A percentile compares a stretch with the other conserved stretches of the same genome.
phyloP scores from a whole-genome alignment of 1,140 invertebrate species.

The Temnothorax longispinosus region DNA sequence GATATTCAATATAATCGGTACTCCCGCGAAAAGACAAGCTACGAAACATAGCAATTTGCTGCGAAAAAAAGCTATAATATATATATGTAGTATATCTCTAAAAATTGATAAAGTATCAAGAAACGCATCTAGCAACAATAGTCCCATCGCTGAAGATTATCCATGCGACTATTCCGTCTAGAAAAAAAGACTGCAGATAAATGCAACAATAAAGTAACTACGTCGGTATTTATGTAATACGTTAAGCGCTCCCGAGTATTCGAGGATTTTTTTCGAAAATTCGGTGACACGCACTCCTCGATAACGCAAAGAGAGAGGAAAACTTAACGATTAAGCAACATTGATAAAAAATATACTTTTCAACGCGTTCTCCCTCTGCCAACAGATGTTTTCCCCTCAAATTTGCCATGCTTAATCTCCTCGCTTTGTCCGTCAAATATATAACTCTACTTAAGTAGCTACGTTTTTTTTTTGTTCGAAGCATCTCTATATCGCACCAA shows the following conservation, averaged over 20 bases:
- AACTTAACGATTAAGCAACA: conserved; percentile 80
- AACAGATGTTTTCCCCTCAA: conserved; percentile 41
- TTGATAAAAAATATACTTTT: conserved; percentile 80
- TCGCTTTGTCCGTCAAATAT: conserved; percentile 66
- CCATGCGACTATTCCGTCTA: conserved; percentile 40
- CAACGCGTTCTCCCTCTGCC: conserved; percentile 63
- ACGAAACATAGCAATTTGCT: conserved; percentile 33
- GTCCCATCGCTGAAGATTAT: conserved; percentile 6
- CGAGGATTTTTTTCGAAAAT: conserved; percentile 15
- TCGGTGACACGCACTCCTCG: conserved; percentile 33
- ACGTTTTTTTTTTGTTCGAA: conserved; percentile 62
- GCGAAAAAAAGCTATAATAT: not conserved
- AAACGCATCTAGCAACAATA: conserved; percentile 10
- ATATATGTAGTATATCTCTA: conserved; percentile 14
- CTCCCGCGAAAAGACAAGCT: not conserved
- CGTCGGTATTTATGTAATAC: conserved; percentile 37
- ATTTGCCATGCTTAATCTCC: conserved; percentile 62
- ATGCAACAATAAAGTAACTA: conserved; percentile 54
- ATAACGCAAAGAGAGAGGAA: conserved; percentile 58
- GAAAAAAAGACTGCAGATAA: conserved; percentile 44
- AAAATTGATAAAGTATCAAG: conserved; percentile 1
- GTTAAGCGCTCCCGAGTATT: conserved; percentile 48
- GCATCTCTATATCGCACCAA: conserved; percentile 45
- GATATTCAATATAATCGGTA: conserved; percentile 15
- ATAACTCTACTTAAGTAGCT: conserved; percentile 75